Evolutionary conservation across 2,888 invertebrate species (phyloP).

Genomic region (Protophormia terraenovae): DNA sequence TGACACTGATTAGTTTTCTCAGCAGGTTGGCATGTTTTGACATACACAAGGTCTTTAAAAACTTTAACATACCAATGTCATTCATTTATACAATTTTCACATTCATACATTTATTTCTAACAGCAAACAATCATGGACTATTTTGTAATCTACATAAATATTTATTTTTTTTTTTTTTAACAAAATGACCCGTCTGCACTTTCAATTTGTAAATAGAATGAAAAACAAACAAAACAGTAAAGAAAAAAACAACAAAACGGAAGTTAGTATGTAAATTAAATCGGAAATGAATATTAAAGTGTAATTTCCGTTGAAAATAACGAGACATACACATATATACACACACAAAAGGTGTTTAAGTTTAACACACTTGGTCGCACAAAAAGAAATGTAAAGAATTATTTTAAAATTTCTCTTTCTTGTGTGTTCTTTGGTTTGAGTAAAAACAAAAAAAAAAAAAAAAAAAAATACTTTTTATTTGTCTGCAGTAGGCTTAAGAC

Average conservation of each 20-base stretch:
- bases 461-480: background rate
- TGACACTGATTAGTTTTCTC: slow-evolving; percentile 49
- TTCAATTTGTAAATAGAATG: background rate
- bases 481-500: background rate
- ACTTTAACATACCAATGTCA: slow-evolving; percentile 2
- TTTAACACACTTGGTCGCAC: slow-evolving; percentile 10
- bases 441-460: too few species aligned
- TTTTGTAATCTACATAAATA: background rate
- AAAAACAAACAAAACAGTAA: background rate
- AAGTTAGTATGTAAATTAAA: slow-evolving; percentile 62
- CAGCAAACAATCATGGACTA: background rate
- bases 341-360: slow-evolving; percentile 17
- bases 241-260: slow-evolving; percentile 18
- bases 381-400: background rate
- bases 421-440: background rate
- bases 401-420: background rate
- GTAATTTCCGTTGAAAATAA: slow-evolving; percentile 60
- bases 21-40: slow-evolving; percentile 34
- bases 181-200: slow-evolving; percentile 24
- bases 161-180: background rate
- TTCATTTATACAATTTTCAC: background rate
- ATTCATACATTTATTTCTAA: background rate
- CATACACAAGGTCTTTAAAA: background rate
- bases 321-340: slow-evolving; percentile 24
- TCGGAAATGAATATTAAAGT: slow-evolving; percentile 67